These are phyloP conservation scores for Leucoraja erinaceus DNA, from an alignment of 2,113 vertebrate genomes.

Conservation along the genomic window DNA sequence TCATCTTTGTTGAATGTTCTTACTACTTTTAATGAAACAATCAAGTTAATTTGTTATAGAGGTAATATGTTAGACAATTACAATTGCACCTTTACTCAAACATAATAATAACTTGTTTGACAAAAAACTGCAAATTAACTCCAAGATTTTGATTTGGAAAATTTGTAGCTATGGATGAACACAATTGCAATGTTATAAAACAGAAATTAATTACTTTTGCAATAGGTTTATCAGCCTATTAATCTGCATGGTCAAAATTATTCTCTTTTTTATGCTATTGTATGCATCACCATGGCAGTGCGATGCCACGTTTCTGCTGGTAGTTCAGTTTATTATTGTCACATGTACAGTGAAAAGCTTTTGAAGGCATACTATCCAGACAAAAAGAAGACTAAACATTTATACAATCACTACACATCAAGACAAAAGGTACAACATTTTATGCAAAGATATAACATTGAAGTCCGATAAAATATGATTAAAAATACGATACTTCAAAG, in stretches of 20 bases:
- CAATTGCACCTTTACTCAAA: background rate
- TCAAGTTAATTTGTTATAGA: constrained; percentile 23
- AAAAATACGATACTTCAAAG: too few relatives aligned
- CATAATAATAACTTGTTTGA: background rate
- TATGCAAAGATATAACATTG: too few relatives aligned
- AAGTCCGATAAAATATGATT: too few relatives aligned
- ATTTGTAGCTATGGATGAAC: background rate
- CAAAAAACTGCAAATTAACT: constrained; percentile 3
- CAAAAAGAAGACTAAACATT: too few relatives aligned
- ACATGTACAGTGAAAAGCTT: too few relatives aligned
- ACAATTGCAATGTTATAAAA: background rate
- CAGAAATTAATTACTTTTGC: background rate
- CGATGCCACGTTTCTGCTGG: background rate
- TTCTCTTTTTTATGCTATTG: background rate
- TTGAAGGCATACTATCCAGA: too few relatives aligned
- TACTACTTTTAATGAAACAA: background rate
- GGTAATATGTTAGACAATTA: constrained; percentile 11
- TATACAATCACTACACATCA: too few relatives aligned
- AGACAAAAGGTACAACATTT: too few relatives aligned
- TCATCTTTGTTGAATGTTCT: background rate
- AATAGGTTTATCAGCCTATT: background rate
- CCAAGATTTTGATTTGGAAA: background rate
- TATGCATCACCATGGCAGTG: background rate
- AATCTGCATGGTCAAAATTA: background rate
- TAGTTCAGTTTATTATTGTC: too few relatives aligned